phyloP scores from a whole-genome alignment of 2,797 vertebrate species.

The Chrysocyon brachyurus region DNA sequence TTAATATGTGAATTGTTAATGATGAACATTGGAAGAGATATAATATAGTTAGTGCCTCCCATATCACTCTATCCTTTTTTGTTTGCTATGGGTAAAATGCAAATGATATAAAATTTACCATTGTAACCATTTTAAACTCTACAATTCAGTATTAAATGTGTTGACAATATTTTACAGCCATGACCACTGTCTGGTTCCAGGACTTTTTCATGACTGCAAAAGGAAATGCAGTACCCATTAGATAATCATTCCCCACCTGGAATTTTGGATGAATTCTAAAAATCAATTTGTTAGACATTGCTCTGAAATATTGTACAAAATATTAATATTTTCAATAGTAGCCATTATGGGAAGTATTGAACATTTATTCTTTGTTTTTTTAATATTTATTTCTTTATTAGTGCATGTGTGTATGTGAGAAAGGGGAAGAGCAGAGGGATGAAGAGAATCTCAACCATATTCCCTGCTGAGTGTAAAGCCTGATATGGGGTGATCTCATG shows the following conservation, averaged over 20 bases:
- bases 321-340: background rate
- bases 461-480: background rate
- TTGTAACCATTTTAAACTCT: background rate
- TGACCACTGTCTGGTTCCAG: background rate
- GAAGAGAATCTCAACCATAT: background rate
- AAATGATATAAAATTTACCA: background rate
- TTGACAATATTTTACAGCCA: background rate
- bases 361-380: background rate
- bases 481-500: background rate
- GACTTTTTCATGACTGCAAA: background rate
- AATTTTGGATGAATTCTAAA: conserved; percentile 42
- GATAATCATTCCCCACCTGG: background rate
- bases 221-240: background rate
- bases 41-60: background rate
- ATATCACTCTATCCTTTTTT: background rate
- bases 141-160: background rate
- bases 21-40: background rate
- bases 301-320: conserved; percentile 40
- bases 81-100: conserved; percentile 17
- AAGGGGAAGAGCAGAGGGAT: background rate
- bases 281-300: background rate
- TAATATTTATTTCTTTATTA: background rate
- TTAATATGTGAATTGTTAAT: background rate
- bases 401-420: background rate
- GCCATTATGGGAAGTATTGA: background rate